Percentiles rank a stretch among this genome's conserved stretches.
phyloP scores from a whole-genome alignment of 1,140 invertebrate species.

The Nomia melanderi region DNA sequence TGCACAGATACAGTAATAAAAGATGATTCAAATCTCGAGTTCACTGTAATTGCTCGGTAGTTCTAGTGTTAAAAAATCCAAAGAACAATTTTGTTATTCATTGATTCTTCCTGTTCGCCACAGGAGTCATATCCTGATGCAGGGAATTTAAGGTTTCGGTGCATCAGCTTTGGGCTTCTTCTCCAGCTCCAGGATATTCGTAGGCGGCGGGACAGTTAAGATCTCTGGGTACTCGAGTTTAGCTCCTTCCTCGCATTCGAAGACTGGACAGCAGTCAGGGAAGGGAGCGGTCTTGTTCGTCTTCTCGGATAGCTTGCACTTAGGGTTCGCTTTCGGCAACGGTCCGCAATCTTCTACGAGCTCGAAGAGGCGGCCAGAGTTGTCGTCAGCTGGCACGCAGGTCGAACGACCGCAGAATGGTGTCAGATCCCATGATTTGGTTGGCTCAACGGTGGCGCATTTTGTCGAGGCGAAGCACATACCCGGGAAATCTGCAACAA shows the following conservation, averaged over 20 bases:
- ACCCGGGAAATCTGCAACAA: slow-evolving; percentile 89
- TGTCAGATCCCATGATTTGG: slow-evolving; percentile 90
- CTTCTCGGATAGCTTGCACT: slow-evolving; percentile 92
- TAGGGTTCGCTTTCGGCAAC: slow-evolving; percentile 90
- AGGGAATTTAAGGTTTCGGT: slow-evolving; percentile 28
- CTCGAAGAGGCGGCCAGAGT: slow-evolving; percentile 87
- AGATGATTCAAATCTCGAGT: too few relatives aligned
- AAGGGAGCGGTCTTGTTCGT: slow-evolving; percentile 93
- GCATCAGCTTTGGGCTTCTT: slow-evolving; percentile 65
- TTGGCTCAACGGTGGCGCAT: slow-evolving; percentile 91
- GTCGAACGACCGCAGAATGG: slow-evolving; percentile 94
- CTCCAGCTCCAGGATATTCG: slow-evolving; percentile 77
- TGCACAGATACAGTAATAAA: too few relatives aligned
- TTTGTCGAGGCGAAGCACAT: slow-evolving; percentile 94
- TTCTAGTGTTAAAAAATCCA: too few relatives aligned
- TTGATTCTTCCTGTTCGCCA: not conserved
- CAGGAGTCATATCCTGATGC: not conserved
- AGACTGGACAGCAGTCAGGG: slow-evolving; percentile 91
- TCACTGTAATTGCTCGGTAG: too few relatives aligned
- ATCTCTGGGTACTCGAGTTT: slow-evolving; percentile 93
- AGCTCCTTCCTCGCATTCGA: slow-evolving; percentile 91
- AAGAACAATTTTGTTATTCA: not conserved
- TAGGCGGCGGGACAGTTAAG: slow-evolving; percentile 83
- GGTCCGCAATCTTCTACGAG: slow-evolving; percentile 94
- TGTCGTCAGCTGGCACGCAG: slow-evolving; percentile 89